Evolutionary conservation across 1,140 invertebrate genomes (phyloP).

Genomic region (Steinernema khuongi): DNA sequence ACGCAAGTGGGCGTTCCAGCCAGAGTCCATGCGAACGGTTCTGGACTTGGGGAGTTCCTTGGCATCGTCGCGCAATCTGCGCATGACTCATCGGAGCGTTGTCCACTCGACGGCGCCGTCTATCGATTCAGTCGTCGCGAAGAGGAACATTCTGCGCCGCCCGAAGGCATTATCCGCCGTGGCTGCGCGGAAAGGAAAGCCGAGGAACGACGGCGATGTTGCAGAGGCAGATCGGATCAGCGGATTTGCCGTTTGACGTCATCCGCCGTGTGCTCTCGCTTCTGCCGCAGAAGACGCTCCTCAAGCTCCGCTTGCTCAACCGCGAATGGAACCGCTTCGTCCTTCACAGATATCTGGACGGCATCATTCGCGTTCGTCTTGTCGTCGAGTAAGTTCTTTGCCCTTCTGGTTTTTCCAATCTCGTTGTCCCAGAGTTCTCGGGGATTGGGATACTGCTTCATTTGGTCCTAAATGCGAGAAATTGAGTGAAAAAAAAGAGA

Average conservation of each 20-base stretch:
- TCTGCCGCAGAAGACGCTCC: neutral
- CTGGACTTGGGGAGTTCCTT: too few species aligned
- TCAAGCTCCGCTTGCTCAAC: neutral
- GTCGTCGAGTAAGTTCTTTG: neutral
- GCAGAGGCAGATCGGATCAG: neutral
- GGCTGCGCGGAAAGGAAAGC: neutral
- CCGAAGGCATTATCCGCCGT: neutral
- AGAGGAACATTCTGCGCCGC: too few species aligned
- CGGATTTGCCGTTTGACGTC: slow-evolving; percentile 10
- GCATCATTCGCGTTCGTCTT: neutral
- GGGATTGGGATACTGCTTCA: too few species aligned
- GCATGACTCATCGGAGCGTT: too few species aligned
- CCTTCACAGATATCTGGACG: neutral
- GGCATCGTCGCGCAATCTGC: too few species aligned
- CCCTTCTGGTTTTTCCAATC: neutral
- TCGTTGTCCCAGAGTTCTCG: neutral
- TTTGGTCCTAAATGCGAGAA: too few species aligned
- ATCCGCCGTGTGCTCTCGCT: neutral
- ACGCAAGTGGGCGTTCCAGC: too few species aligned
- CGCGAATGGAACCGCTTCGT: slow-evolving; percentile 1
- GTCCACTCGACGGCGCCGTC: too few species aligned
- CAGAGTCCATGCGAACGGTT: too few species aligned
- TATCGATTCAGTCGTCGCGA: too few species aligned
- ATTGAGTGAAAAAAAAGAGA: too few species aligned
- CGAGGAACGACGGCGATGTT: neutral